A percentile compares a stretch with the other conserved stretches of the same genome.
phyloP scores from a whole-genome alignment of 2,797 vertebrate species.

The Phalanger gymnotis region DNA sequence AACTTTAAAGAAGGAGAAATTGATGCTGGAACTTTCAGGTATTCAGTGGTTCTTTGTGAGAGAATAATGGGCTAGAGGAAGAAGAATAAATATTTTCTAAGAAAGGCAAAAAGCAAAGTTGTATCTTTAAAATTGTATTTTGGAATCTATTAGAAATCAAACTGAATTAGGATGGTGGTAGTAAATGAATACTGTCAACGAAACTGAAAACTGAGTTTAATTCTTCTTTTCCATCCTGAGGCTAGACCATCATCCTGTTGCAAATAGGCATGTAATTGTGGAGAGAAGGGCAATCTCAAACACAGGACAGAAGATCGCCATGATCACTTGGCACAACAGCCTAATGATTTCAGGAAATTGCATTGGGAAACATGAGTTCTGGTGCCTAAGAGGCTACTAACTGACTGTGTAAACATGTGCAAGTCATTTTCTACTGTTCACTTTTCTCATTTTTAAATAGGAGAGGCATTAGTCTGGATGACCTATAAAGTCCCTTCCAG shows the following conservation, averaged over 20 bases:
- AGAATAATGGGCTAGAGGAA: not conserved
- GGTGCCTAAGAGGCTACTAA: not conserved
- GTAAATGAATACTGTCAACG: constrained; percentile 5
- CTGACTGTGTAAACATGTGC: not conserved
- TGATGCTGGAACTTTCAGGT: not conserved
- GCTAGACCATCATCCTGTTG: not conserved
- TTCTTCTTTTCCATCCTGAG: not conserved
- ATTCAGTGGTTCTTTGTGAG: not conserved
- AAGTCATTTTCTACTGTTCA: not conserved
- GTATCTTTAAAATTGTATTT: not conserved
- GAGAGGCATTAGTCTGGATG: not conserved
- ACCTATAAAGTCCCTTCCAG: not conserved
- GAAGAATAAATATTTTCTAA: not conserved
- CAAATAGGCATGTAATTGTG: constrained; percentile 15
- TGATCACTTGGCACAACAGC: not conserved
- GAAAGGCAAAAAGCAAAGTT: not conserved
- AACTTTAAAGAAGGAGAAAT: not conserved
- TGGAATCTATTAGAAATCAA: not conserved
- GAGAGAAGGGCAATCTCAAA: constrained; percentile 22
- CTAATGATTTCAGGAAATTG: not conserved
- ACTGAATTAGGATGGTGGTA: not conserved
- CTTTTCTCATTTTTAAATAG: not conserved
- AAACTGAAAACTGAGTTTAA: not conserved
- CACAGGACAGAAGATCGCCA: not conserved
- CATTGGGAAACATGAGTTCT: not conserved